Evolutionary conservation across 2,113 vertebrate species (phyloP).

Genomic region (Grus americana): DNA sequence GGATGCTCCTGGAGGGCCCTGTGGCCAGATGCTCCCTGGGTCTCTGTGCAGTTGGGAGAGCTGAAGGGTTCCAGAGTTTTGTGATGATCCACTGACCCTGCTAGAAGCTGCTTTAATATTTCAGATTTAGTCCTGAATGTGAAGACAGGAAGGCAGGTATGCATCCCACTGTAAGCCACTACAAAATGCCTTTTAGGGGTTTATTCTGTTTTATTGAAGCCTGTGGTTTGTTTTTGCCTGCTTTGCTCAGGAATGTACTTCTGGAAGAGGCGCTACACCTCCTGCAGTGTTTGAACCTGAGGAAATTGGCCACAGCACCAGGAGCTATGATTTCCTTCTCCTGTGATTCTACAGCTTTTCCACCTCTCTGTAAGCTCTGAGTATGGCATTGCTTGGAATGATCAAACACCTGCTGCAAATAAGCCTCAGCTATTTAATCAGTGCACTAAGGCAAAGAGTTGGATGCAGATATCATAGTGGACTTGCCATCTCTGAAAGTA

Average conservation of each 20-base stretch:
- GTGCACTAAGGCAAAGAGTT: not conserved
- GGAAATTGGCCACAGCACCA: not conserved
- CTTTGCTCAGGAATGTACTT: not conserved
- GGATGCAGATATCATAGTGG: fast-evolving
- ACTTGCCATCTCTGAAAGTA: not conserved
- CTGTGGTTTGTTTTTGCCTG: not conserved
- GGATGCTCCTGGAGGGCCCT: not conserved
- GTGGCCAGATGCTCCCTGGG: fast-evolving
- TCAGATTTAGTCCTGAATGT: not conserved
- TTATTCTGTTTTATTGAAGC: not conserved
- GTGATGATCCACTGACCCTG: not conserved
- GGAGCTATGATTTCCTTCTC: not conserved
- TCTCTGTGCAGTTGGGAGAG: not conserved
- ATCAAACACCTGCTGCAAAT: not conserved
- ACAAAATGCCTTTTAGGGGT: not conserved
- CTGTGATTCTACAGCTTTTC: not conserved
- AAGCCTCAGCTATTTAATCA: not conserved
- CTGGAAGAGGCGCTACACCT: not conserved
- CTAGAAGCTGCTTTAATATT: not conserved
- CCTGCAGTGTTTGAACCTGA: not conserved
- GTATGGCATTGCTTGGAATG: not conserved
- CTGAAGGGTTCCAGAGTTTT: not conserved
- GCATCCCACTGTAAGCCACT: not conserved
- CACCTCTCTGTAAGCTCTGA: not conserved
- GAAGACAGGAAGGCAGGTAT: not conserved